Percentiles rank a stretch among this genome's conserved stretches.
phyloP scores from a whole-genome alignment of 2,113 vertebrate species.

The Zosterops borbonicus region DNA sequence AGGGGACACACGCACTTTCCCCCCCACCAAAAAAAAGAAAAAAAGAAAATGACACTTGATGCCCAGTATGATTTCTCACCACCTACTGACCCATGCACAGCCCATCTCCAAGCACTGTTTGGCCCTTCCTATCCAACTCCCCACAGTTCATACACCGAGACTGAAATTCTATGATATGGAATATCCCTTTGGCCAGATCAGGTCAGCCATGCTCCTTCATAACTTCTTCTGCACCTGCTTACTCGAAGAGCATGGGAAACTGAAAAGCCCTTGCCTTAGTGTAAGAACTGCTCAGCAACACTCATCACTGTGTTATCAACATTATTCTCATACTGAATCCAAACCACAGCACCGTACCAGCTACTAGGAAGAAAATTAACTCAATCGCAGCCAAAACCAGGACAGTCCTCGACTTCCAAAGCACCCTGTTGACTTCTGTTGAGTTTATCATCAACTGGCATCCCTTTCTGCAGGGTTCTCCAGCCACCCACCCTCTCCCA shows the following conservation, averaged over 20 bases:
- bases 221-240: not conserved
- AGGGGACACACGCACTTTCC: not conserved
- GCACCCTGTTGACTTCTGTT: not conserved
- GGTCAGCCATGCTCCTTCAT: not conserved
- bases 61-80: not conserved
- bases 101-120: not conserved
- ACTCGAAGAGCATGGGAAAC: not conserved
- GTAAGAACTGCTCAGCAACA: not conserved
- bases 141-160: not conserved
- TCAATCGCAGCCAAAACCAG: not conserved
- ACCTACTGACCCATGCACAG: not conserved
- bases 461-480: not conserved
- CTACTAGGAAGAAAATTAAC: not conserved
- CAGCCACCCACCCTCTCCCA: not conserved
- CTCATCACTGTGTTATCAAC: not conserved
- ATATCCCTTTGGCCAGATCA: not conserved
- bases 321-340: not conserved
- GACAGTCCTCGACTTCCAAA: not conserved
- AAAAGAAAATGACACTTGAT: not conserved
- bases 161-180: not conserved
- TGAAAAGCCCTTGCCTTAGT: not conserved
- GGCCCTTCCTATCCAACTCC: not conserved
- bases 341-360: not conserved
- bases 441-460: not conserved
- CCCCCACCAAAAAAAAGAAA: accelerated